Evolutionary conservation across 2,888 invertebrate species (phyloP).

Genomic region (Rosalia funebris): DNA sequence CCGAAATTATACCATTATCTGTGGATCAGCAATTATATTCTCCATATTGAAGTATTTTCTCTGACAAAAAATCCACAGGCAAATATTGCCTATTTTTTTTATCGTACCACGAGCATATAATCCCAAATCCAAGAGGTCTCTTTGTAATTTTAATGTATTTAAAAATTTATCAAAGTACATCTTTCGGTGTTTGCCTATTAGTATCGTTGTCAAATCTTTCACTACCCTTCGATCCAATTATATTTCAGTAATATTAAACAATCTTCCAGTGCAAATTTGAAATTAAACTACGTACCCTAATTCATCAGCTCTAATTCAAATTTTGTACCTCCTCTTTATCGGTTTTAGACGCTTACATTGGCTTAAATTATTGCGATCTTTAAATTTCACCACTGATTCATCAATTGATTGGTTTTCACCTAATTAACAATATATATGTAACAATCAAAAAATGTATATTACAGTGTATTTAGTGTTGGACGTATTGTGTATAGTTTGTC

Average conservation of each 20-base stretch:
- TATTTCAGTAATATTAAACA: not conserved
- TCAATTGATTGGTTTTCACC: too few relatives aligned
- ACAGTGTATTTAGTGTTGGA: too few relatives aligned
- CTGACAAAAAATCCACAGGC: not conserved
- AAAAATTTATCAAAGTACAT: conserved; percentile 10
- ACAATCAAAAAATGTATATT: too few relatives aligned
- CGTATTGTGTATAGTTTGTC: too few relatives aligned
- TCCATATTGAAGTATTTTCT: not conserved
- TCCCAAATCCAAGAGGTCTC: conserved; percentile 1
- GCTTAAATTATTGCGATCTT: too few relatives aligned
- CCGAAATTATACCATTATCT: conserved; percentile 2
- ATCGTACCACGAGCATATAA: not conserved
- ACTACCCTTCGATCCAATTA: conserved; percentile 1
- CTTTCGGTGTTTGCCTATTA: not conserved
- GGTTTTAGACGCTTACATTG: too few relatives aligned
- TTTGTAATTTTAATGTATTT: conserved; percentile 1
- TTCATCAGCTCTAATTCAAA: too few relatives aligned
- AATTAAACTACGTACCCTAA: too few relatives aligned
- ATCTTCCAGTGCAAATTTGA: too few relatives aligned
- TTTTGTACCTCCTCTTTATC: too few relatives aligned
- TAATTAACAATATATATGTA: too few relatives aligned
- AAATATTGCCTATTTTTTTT: not conserved
- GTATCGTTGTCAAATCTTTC: not conserved
- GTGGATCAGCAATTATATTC: conserved; percentile 5
- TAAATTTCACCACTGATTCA: too few relatives aligned